Evolutionary conservation across 2,113 vertebrate species (phyloP), one percentile per base, ranked within the genome.

Genomic region (Otolemur garnettii): DNA sequence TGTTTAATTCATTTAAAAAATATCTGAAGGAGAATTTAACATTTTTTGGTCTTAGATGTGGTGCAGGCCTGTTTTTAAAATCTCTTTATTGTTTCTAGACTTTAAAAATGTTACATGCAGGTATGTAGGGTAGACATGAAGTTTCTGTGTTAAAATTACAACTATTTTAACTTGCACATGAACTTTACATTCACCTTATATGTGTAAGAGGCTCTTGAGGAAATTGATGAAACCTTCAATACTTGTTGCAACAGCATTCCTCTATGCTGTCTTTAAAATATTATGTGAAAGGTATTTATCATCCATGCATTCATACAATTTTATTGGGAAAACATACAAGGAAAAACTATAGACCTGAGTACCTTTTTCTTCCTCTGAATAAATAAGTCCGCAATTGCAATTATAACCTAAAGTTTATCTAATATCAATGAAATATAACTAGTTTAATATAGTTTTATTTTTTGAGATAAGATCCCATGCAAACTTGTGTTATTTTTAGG

Each of bases 1-100:
- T 79, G 35, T 66, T 89, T 84, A 75, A 92, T 89, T 94, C 19
- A 84, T 87, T 30, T 84, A 71, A 88, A 24, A 85, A 71, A 45
- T 69, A 45, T 30, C 26, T 95, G 74, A 87, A 77, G n/a, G 90
- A 75, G 81, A 33, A 45, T 15, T 81, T 86, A 92, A 57, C 30
- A 69, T 66, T 79, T 84, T n/a, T 55, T 68, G 72, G 9, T n/a
- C 13, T 38, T 11, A 2, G 26, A 38, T 81, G 14, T 75, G 35
- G 7, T 55, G 45, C 5, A 50, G 77, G 42, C 4, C n/a, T 93
- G 38, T 86, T 90, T 45, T 45, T 7, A 87, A 71, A 95, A 82
- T 90, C 14, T 62, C 28, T 57, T 50, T 17, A 35, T 69, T 68
- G 15, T 64, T 85, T 71, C 30, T 92, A 7, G 91, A 87, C 4